A percentile compares a stretch with the other conserved stretches of the same genome.
Evolutionary conservation across 2,888 invertebrate species (phyloP).

Genomic region (Cephus nigrinus): DNA sequence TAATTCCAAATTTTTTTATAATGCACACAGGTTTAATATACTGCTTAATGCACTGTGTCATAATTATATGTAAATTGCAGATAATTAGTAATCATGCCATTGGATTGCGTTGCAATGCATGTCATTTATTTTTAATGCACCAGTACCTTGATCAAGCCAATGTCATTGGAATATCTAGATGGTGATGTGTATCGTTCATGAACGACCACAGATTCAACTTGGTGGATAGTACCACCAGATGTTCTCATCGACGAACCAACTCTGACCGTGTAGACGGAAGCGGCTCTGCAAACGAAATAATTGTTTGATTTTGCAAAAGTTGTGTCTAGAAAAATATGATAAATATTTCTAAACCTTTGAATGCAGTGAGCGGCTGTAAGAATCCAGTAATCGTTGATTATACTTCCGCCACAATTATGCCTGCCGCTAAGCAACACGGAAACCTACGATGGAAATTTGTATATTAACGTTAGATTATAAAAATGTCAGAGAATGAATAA

Average conservation of each 20-base stretch:
- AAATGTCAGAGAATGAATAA: neutral
- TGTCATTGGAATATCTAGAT: constrained; percentile 1
- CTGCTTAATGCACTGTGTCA: neutral
- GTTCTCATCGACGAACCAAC: neutral
- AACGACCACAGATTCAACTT: neutral
- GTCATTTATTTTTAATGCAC: neutral
- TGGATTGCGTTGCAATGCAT: neutral
- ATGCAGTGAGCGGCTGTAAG: constrained; percentile 14
- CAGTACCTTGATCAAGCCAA: constrained; percentile 4
- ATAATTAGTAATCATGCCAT: neutral
- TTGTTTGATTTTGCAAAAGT: neutral
- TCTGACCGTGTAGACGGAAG: neutral
- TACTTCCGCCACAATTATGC: constrained; percentile 10
- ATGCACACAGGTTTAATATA: neutral
- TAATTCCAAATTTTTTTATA: neutral
- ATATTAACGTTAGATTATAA: neutral
- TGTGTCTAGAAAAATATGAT: neutral
- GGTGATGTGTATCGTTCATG: neutral
- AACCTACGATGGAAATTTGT: neutral
- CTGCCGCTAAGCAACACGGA: neutral
- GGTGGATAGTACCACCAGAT: constrained; percentile 9
- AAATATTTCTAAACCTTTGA: neutral
- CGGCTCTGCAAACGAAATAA: neutral
- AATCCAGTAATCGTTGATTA: constrained; percentile 13
- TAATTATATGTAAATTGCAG: neutral